Percentiles rank a stretch among this genome's conserved stretches.
These are phyloP conservation scores for Elaeidobius kamerunicus DNA, from an alignment of 2,888 invertebrate genomes.

Conservation along the genomic window DNA sequence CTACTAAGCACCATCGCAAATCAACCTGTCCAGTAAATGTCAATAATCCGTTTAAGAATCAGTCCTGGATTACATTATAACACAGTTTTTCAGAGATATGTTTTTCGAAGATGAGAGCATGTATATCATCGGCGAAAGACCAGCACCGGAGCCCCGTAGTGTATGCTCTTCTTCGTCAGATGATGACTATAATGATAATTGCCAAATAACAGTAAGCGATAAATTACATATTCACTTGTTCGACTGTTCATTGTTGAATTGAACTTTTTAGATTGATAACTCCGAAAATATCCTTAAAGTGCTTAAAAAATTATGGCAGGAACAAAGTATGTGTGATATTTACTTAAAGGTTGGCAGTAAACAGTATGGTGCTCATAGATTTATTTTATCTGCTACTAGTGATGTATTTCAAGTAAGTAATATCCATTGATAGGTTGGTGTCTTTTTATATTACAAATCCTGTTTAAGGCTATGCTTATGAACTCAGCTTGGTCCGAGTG, in stretches of 20 bases:
- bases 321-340: slow-evolving; percentile 87
- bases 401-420: slow-evolving; percentile 84
- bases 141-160: slow-evolving; percentile 34
- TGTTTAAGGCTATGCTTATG: slow-evolving; percentile 83
- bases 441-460: no score
- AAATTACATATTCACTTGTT: no score
- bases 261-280: slow-evolving; percentile 69
- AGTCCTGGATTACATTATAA: not conserved
- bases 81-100: slow-evolving; percentile 1
- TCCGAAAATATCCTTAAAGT: slow-evolving; percentile 77
- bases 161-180: slow-evolving; percentile 33
- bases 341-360: slow-evolving; percentile 77
- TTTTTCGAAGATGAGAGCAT: slow-evolving; percentile 24
- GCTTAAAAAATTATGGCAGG: slow-evolving; percentile 79
- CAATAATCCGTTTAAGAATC: no score
- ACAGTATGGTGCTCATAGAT: slow-evolving; percentile 82
- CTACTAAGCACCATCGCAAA: no score
- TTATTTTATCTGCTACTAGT: slow-evolving; percentile 90
- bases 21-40: no score
- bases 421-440: not conserved
- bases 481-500: slow-evolving; percentile 92
- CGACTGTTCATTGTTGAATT: no score
- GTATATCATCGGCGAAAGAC: slow-evolving; percentile 26
- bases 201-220: slow-evolving; percentile 40
- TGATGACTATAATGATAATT: slow-evolving; percentile 36